phyloP scores from a whole-genome alignment of 2,113 vertebrate species.

The Parus major region DNA sequence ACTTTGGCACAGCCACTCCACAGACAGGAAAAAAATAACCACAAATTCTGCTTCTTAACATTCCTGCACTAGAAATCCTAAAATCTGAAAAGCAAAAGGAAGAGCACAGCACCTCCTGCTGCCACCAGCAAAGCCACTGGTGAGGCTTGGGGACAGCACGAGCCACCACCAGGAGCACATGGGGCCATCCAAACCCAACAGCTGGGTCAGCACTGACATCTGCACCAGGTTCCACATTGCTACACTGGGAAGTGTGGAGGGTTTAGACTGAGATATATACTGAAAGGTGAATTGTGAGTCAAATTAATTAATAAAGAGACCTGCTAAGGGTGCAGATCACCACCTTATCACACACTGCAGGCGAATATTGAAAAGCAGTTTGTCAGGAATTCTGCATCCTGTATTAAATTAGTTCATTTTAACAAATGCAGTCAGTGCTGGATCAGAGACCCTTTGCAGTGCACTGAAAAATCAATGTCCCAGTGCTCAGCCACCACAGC shows the following conservation, averaged over 20 bases:
- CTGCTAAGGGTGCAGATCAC: background rate
- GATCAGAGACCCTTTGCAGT: background rate
- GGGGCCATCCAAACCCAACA: background rate
- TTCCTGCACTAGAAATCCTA: background rate
- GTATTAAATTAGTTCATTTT: background rate
- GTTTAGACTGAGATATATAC: background rate
- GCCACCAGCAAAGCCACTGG: background rate
- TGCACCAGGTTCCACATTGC: rapidly evolving
- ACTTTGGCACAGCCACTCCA: background rate
- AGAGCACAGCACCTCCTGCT: background rate
- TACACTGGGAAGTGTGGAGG: too few species aligned
- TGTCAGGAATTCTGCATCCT: background rate
- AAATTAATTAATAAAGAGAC: background rate
- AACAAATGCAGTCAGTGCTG: background rate
- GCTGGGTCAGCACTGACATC: background rate
- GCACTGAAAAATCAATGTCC: background rate
- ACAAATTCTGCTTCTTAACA: background rate
- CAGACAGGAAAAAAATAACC: background rate
- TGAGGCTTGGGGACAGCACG: rapidly evolving
- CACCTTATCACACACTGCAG: background rate
- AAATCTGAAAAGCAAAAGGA: background rate
- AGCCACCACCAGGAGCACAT: rapidly evolving
- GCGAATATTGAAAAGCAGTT: rapidly evolving
- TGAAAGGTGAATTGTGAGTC: background rate
- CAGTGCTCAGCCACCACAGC: rapidly evolving